A percentile compares a stretch with the other conserved stretches of the same genome.
phyloP scores from a whole-genome alignment of 2,797 vertebrate species.

The Pipistrellus pipistrellus region DNA sequence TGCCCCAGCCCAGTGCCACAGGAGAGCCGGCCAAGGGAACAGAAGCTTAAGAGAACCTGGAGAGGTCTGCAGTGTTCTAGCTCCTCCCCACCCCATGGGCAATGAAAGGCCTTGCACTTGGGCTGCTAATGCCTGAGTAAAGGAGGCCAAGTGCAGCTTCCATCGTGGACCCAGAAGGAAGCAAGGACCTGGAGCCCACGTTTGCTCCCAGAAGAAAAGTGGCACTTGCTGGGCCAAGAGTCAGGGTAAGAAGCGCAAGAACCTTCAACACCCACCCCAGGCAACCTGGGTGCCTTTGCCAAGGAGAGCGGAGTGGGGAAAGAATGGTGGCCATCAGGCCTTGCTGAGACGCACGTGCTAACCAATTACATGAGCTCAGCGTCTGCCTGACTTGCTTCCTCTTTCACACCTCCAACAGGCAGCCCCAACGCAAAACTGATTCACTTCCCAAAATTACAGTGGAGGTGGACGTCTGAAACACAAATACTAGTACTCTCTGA shows the following conservation, averaged over 20 bases:
- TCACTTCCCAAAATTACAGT: neutral
- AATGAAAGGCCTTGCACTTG: neutral
- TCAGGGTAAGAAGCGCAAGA: neutral
- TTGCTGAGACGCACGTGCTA: neutral
- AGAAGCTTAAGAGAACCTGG: neutral
- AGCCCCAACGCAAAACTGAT: neutral
- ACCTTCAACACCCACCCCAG: neutral
- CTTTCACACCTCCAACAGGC: neutral
- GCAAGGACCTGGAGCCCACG: neutral
- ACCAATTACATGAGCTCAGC: neutral
- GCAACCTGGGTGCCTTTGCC: neutral
- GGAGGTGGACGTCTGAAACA: neutral
- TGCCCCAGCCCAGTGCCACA: neutral
- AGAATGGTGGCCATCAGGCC: neutral
- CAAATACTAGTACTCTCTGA: neutral
- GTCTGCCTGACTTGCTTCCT: neutral
- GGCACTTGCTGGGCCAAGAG: neutral
- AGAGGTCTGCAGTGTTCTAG: neutral
- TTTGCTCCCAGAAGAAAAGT: neutral
- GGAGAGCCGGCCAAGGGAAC: neutral
- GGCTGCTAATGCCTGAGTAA: rapidly evolving
- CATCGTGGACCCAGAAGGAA: neutral
- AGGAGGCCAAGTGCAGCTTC: neutral
- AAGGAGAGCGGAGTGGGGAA: neutral
- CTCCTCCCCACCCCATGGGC: neutral